Evolutionary conservation across 2,888 invertebrate genomes (phyloP).

Genomic region (Napeogenes inachia): DNA sequence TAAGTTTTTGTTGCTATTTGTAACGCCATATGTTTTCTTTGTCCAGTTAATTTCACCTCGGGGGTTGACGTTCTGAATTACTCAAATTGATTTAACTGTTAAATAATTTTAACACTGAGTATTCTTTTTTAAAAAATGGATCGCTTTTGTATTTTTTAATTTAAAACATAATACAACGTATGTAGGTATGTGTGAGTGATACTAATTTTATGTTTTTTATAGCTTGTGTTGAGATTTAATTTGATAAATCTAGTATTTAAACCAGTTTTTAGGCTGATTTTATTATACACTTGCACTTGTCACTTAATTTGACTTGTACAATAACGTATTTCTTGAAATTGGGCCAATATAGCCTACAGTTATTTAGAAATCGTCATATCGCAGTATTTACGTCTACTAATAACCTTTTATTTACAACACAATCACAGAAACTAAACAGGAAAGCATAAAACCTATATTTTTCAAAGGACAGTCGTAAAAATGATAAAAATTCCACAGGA

Average conservation of each 20-base stretch:
- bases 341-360: too few relatives aligned
- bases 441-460: constrained; percentile 11
- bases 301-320: too few relatives aligned
- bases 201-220: too few relatives aligned
- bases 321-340: background rate
- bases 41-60: constrained; percentile 48
- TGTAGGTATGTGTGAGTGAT: too few relatives aligned
- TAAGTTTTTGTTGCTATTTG: constrained; percentile 45
- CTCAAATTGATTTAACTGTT: constrained; percentile 33
- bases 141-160: constrained; percentile 3
- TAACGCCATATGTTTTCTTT: constrained; percentile 59
- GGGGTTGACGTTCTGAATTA: constrained; percentile 38
- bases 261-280: too few relatives aligned
- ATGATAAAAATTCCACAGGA: constrained; percentile 41
- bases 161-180: background rate
- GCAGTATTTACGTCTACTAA: background rate
- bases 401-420: background rate
- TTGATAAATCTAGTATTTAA: too few relatives aligned
- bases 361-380: too few relatives aligned
- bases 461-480: constrained; percentile 38
- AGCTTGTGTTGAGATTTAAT: too few relatives aligned
- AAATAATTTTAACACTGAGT: constrained; percentile 18
- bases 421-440: background rate
- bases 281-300: too few relatives aligned
- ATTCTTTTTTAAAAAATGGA: background rate